Conservation (phyloP, 2,113 vertebrate genomes). For the Neodon shergylaensis region DNA sequence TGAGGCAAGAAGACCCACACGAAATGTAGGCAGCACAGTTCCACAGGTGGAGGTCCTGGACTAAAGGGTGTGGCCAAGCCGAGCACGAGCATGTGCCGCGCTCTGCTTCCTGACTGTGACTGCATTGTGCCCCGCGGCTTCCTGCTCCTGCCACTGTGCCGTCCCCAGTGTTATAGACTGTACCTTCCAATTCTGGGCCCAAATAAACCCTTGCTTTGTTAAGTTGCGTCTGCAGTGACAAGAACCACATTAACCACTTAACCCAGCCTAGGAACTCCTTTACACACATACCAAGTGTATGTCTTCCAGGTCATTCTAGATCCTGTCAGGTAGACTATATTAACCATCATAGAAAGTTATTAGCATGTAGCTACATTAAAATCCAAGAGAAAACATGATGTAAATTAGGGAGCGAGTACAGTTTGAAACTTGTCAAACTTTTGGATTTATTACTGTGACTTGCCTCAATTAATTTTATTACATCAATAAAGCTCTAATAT, state of each 20-base stretch:
- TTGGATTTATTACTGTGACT: conserved; percentile 23
- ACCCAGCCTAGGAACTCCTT: not conserved
- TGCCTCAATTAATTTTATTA: conserved; percentile 46
- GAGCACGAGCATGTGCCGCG: not conserved
- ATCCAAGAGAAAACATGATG: not conserved
- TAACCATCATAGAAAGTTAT: not conserved
- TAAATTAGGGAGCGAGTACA: not conserved
- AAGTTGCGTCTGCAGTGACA: not conserved
- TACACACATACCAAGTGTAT: not conserved
- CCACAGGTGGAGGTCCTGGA: not conserved
- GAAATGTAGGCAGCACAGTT: too few species aligned
- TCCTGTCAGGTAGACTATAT: too few species aligned
- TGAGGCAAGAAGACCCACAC: too few species aligned
- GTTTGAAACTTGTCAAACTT: not conserved
- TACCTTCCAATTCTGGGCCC: not conserved
- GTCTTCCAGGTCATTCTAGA: not conserved
- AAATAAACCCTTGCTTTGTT: not conserved
- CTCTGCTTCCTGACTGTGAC: not conserved
- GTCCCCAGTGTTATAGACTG: too few species aligned
- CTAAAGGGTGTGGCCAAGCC: not conserved
- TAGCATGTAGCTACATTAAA: not conserved
- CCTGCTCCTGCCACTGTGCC: not conserved
- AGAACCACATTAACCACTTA: not conserved
- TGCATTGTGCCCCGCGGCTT: fast-evolving
- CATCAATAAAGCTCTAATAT: conserved; percentile 27